Evolutionary conservation across 2,113 vertebrate species (phyloP).

Genomic region (Elachura formosa): DNA sequence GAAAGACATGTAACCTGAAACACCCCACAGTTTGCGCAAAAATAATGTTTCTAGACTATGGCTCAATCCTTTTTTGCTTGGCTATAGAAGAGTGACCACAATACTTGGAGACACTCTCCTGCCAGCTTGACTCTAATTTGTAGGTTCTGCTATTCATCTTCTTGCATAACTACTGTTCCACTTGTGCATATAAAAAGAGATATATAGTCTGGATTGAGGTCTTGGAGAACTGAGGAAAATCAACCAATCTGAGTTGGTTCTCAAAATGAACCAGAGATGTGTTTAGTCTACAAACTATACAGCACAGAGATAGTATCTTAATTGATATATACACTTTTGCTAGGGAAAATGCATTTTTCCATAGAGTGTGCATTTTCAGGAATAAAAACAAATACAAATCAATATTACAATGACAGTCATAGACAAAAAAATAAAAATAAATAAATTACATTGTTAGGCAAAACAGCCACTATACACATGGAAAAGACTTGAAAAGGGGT

Average conservation of each 20-base stretch:
- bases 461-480: background rate
- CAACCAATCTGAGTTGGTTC: background rate
- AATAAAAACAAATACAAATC: background rate
- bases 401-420: background rate
- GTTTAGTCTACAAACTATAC: background rate
- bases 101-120: background rate
- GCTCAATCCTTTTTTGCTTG: background rate
- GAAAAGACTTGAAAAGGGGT: background rate
- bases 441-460: background rate
- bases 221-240: background rate
- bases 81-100: background rate
- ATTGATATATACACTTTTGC: background rate
- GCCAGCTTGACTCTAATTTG: background rate
- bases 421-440: background rate
- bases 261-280: background rate
- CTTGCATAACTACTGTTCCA: background rate
- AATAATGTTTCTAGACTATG: background rate
- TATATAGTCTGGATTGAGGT: background rate
- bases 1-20: background rate
- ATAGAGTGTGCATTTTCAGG: background rate
- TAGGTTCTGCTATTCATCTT: background rate
- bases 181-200: background rate
- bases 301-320: background rate
- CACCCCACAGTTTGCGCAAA: background rate
- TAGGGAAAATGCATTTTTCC: background rate